Evolutionary conservation across 2,113 vertebrate genomes (phyloP), one percentile per base, ranked within the genome.

Genomic region (Tetrao urogallus): DNA sequence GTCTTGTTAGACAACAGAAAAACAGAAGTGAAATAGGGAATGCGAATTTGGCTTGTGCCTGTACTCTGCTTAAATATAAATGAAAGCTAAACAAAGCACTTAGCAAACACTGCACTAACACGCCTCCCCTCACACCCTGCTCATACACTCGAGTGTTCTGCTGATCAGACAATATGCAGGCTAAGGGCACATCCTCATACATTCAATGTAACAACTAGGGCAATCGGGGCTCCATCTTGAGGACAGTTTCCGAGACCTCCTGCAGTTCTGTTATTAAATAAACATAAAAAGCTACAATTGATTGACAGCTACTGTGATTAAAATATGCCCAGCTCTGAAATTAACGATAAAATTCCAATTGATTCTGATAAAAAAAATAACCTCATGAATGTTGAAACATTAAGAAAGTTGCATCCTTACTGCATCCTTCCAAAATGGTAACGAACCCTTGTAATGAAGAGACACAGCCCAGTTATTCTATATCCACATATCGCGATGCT

Each of bases 211-310:
- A 87, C 42, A 60, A 86, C 66, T 3, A 83, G 11, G 82, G 82
- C 32, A 91, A 86, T 75, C 72, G 64, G 56, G 34, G 43, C 34
- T 87, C 60, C 57, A 54, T 25, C 69, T 43, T 75, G 50, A 89
- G 80, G 90, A 88, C 54, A 36, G 47, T 64, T 86, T 82, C 89
- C 56, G 72, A 88, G 75, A 28, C 67, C 88, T 94, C 93, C 85
- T 77, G 85, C 69, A 77, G 87, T 60, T 92, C 60, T 91, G 82
- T 91, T 94, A 93, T 89, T 91, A 93, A 92, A 94, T 87, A 95
- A 96, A 92, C 91, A 94, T 78, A 63, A 82, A 91, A 91, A 82
- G 43, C 88, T 92, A 9, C 91, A 92, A 87, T 2, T 90, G 82
- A 94, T 48, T 82, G 86, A 85, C 87, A 85, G 60, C 48, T 82